Percentiles rank a stretch among this genome's conserved stretches.
These are phyloP conservation scores for Romanogobio albipinnatus DNA, from an alignment of 2,113 vertebrate genomes.

Conservation along the genomic window DNA sequence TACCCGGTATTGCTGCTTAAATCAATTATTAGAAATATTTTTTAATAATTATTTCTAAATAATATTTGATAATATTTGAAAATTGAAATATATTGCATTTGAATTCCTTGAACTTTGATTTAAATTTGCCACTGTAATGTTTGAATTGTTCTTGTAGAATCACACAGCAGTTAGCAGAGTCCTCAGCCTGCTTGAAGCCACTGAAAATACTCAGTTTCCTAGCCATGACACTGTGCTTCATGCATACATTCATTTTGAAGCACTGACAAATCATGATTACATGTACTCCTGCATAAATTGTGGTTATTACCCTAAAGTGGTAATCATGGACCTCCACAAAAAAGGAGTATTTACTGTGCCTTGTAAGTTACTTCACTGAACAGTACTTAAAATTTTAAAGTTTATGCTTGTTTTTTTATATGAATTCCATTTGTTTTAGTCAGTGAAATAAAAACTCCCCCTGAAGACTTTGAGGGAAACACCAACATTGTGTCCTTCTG, in stretches of 20 bases:
- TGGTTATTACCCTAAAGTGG: constrained; percentile 18
- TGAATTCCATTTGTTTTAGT: not conserved
- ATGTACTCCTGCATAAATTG: constrained; percentile 2
- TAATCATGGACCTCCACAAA: constrained; percentile 10
- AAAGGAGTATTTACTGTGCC: not conserved
- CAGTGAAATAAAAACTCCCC: not conserved
- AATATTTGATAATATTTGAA: too few species aligned
- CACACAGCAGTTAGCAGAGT: not conserved
- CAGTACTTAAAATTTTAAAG: not conserved
- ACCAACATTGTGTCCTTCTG: not conserved
- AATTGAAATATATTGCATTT: not conserved
- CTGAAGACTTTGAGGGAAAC: not conserved
- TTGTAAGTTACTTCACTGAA: not conserved
- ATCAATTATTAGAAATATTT: not conserved
- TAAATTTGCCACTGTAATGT: not conserved
- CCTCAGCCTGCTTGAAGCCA: not conserved
- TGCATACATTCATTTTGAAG: not conserved
- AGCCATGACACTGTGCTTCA: not conserved
- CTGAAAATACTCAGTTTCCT: not conserved
- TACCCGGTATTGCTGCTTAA: not conserved
- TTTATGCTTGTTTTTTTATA: not conserved
- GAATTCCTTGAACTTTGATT: not conserved
- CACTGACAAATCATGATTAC: constrained; percentile 1
- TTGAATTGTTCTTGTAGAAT: not conserved
- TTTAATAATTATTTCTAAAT: too few species aligned